These are phyloP conservation scores for Nettapus auritus DNA, from an alignment of 2,113 vertebrate genomes.

Conservation along the genomic window DNA sequence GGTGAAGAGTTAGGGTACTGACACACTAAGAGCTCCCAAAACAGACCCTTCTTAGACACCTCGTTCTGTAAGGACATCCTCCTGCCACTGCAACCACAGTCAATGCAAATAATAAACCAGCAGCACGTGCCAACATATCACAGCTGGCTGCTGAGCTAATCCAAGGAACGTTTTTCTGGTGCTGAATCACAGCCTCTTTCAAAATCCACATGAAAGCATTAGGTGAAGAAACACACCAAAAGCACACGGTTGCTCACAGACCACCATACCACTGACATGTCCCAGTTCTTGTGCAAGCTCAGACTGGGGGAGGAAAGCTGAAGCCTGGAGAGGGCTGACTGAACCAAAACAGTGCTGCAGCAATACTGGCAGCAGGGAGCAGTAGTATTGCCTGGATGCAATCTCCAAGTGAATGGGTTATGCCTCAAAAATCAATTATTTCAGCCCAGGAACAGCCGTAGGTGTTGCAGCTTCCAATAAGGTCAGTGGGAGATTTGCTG, in stretches of 20 bases:
- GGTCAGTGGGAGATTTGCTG: neutral
- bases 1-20: neutral
- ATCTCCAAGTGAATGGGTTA: neutral
- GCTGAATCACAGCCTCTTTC: neutral
- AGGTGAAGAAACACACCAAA: neutral
- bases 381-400: neutral
- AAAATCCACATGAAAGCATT: neutral
- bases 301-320: neutral
- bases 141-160: neutral
- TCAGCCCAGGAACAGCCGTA: neutral
- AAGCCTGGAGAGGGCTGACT: neutral
- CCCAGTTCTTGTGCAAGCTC: neutral
- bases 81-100: rapidly evolving
- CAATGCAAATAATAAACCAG: neutral
- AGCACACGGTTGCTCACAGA: rapidly evolving
- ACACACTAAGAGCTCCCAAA: neutral
- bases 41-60: neutral
- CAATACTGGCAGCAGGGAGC: neutral
- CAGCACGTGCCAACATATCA: rapidly evolving
- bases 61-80: neutral
- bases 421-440: neutral
- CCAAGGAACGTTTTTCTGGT: neutral
- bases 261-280: neutral
- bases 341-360: neutral
- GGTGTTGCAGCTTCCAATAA: neutral